phyloP scores from a whole-genome alignment of 2,113 vertebrate species.

The Eublepharis macularius region DNA sequence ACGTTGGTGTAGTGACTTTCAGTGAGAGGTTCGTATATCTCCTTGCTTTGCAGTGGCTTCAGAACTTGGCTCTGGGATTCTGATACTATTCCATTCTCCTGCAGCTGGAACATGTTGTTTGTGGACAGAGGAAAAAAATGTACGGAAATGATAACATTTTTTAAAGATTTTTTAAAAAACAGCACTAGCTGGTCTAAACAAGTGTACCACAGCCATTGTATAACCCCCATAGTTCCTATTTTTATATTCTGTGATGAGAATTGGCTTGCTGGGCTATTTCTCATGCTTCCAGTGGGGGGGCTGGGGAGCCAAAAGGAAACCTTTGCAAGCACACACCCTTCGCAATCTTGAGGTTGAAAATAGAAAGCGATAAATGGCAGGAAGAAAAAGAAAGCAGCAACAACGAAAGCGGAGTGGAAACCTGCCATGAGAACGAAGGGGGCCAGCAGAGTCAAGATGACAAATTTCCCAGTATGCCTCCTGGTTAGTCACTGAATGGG shows the following conservation, averaged over 20 bases:
- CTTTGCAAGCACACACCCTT: slow-evolving; percentile 76
- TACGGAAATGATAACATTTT: slow-evolving; percentile 66
- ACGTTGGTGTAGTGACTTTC: neutral
- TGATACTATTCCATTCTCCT: slow-evolving; percentile 45
- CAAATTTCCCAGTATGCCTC: slow-evolving; percentile 57
- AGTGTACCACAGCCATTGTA: slow-evolving; percentile 64
- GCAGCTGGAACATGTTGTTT: slow-evolving; percentile 45
- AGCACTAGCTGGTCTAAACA: slow-evolving; percentile 64
- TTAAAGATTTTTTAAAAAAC: slow-evolving; percentile 15
- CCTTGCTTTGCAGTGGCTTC: slow-evolving; percentile 39
- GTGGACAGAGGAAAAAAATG: slow-evolving; percentile 57
- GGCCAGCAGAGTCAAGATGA: slow-evolving; percentile 47
- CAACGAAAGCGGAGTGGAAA: slow-evolving; percentile 71
- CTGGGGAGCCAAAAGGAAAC: slow-evolving; percentile 77
- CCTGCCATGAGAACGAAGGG: slow-evolving; percentile 77
- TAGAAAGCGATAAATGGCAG: slow-evolving; percentile 84
- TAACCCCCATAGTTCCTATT: slow-evolving; percentile 76
- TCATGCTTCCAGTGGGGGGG: slow-evolving; percentile 77
- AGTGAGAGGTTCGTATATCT: neutral
- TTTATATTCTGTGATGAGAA: slow-evolving; percentile 83
- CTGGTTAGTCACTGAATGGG: slow-evolving; percentile 15
- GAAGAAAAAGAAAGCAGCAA: slow-evolving; percentile 80
- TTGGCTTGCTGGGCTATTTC: slow-evolving; percentile 76
- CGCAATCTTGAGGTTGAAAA: slow-evolving; percentile 73
- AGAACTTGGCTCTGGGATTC: slow-evolving; percentile 21